Conservation (phyloP, 2,797 vertebrate species). For the Girardinus metallicus region DNA sequence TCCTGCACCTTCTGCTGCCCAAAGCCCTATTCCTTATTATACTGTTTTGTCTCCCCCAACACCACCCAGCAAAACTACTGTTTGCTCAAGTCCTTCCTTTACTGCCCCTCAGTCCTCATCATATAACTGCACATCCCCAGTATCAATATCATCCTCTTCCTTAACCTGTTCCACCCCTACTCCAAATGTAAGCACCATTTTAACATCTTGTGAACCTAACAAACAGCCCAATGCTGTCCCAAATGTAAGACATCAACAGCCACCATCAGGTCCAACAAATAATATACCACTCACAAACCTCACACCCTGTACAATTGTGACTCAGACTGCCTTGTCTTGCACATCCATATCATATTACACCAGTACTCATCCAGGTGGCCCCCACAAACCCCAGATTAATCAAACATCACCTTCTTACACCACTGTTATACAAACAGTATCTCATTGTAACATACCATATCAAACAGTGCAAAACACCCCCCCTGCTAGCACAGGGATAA, state of each 20-base stretch:
- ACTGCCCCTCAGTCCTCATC: slow-evolving; percentile 29
- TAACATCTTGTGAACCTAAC: slow-evolving; percentile 23
- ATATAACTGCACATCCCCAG: slow-evolving; percentile 44
- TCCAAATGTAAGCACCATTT: slow-evolving; percentile 23
- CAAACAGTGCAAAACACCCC: slow-evolving; percentile 66
- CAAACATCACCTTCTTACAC: slow-evolving; percentile 64
- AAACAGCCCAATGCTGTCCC: slow-evolving; percentile 18
- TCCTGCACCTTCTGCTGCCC: slow-evolving; percentile 24
- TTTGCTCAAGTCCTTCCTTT: slow-evolving; percentile 43
- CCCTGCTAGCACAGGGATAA: slow-evolving; percentile 54
- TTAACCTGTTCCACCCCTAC: slow-evolving; percentile 33
- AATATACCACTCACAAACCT: slow-evolving; percentile 34
- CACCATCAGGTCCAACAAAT: slow-evolving; percentile 29
- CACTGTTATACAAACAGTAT: slow-evolving; percentile 76
- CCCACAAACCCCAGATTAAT: slow-evolving; percentile 40
- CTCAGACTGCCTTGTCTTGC: slow-evolving; percentile 75
- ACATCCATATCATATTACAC: slow-evolving; percentile 78
- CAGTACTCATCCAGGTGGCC: slow-evolving; percentile 62
- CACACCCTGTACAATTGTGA: slow-evolving; percentile 70
- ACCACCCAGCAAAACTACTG: slow-evolving; percentile 37
- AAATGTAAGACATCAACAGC: slow-evolving; percentile 34
- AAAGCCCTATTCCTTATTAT: slow-evolving; percentile 58
- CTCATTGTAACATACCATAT: slow-evolving; percentile 78
- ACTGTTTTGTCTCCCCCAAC: slow-evolving; percentile 62
- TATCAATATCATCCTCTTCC: slow-evolving; percentile 25